phyloP scores from a whole-genome alignment of 2,888 invertebrate genomes.

The Congeria kusceri region DNA sequence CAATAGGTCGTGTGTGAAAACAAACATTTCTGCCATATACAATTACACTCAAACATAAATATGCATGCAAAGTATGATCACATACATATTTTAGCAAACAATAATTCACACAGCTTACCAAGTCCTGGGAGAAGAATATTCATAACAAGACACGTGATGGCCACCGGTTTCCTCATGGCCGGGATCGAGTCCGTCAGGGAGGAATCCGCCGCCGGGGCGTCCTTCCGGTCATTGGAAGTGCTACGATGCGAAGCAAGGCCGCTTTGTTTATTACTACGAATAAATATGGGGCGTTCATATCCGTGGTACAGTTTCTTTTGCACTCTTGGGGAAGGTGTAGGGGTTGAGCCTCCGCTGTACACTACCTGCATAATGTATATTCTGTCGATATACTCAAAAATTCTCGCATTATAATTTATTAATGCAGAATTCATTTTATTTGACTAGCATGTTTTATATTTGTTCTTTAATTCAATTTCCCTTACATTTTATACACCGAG shows the following conservation, averaged over 20 bases:
- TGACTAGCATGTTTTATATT: too few relatives aligned
- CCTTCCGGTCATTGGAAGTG: constrained; percentile 55
- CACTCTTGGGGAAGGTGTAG: constrained; percentile 75
- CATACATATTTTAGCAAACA: too few relatives aligned
- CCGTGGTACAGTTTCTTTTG: constrained; percentile 72
- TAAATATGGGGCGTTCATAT: constrained; percentile 74
- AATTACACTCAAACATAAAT: too few relatives aligned
- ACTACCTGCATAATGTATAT: constrained; percentile 75
- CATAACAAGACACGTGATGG: constrained; percentile 77
- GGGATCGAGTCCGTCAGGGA: constrained; percentile 80
- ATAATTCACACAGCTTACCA: constrained; percentile 78
- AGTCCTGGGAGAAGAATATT: constrained; percentile 80
- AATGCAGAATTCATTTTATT: too few relatives aligned
- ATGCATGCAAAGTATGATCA: too few relatives aligned
- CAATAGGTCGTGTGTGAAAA: too few relatives aligned
- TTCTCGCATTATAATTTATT: too few relatives aligned
- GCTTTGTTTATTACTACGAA: constrained; percentile 46
- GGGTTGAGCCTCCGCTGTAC: constrained; percentile 79
- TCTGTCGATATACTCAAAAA: too few relatives aligned
- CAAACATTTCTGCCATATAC: too few relatives aligned
- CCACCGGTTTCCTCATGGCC: constrained; percentile 79
- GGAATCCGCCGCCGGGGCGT: constrained; percentile 64
- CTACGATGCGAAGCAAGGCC: constrained; percentile 44
- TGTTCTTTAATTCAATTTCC: too few relatives aligned
- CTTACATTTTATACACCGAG: too few relatives aligned